These are phyloP conservation scores for Strigamia maritima DNA, from an alignment of 2,888 invertebrate species.

Conservation along the genomic window DNA sequence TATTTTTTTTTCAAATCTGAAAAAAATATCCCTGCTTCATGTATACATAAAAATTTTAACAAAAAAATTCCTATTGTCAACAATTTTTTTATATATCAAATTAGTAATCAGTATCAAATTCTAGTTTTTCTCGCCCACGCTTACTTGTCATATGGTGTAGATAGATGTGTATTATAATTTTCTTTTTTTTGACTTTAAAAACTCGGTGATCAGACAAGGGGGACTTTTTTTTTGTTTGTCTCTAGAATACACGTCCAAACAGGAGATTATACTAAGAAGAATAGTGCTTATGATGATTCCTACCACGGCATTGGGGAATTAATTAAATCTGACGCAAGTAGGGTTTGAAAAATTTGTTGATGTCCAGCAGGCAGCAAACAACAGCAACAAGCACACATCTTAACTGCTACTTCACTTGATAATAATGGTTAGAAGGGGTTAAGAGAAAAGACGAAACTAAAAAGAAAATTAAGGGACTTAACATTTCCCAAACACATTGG, in stretches of 20 bases:
- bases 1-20: too few relatives aligned
- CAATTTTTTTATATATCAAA: too few relatives aligned
- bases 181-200: not conserved
- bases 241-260: constrained; percentile 30
- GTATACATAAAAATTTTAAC: too few relatives aligned
- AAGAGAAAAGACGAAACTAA: not conserved
- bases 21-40: too few relatives aligned
- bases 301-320: constrained; percentile 6
- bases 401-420: too few relatives aligned
- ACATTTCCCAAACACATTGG: not conserved
- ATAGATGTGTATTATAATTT: not conserved
- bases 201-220: constrained; percentile 19
- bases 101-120: too few relatives aligned
- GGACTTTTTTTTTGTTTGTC: constrained; percentile 2
- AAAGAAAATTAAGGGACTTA: not conserved
- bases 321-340: not conserved
- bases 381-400: too few relatives aligned
- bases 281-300: constrained; percentile 6
- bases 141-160: too few relatives aligned
- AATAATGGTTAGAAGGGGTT: too few relatives aligned
- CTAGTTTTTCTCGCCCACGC: too few relatives aligned
- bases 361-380: constrained; percentile 32
- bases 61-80: too few relatives aligned
- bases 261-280: not conserved
- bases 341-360: constrained; percentile 29